Conservation (phyloP, 2,888 invertebrate genomes). For the Tromatobia lineatoria region DNA sequence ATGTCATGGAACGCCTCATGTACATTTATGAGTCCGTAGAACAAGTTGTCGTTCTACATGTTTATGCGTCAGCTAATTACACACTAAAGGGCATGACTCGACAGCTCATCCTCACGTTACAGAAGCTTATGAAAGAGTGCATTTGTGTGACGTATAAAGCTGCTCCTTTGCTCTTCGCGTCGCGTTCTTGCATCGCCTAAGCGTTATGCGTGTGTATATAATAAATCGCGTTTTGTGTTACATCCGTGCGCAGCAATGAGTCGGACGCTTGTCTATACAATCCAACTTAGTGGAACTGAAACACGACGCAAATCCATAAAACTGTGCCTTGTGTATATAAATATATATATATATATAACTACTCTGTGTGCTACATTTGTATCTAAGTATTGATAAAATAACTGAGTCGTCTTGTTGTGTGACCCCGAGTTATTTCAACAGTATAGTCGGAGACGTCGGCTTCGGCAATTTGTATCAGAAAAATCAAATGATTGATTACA, state of each 20-base stretch:
- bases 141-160: conserved; percentile 45
- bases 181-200: conserved; percentile 9
- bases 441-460: neutral
- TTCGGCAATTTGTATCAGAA: neutral
- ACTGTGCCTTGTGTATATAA: conserved; percentile 11
- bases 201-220: conserved; percentile 24
- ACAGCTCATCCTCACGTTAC: neutral
- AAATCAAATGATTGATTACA: neutral
- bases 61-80: neutral
- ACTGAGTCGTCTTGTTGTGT: neutral
- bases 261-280: conserved; percentile 44
- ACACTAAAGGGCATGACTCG: neutral
- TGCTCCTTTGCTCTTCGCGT: conserved; percentile 33
- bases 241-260: conserved; percentile 37
- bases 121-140: conserved; percentile 54
- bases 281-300: conserved; percentile 47
- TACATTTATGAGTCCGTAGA: neutral
- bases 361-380: neutral
- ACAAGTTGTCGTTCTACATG: neutral
- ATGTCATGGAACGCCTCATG: neutral
- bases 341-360: neutral
- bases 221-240: conserved; percentile 58
- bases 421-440: neutral
- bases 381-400: conserved; percentile 15
- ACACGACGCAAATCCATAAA: conserved; percentile 56